phyloP scores from a whole-genome alignment of 2,113 vertebrate genomes.

The Scolopax mira region DNA sequence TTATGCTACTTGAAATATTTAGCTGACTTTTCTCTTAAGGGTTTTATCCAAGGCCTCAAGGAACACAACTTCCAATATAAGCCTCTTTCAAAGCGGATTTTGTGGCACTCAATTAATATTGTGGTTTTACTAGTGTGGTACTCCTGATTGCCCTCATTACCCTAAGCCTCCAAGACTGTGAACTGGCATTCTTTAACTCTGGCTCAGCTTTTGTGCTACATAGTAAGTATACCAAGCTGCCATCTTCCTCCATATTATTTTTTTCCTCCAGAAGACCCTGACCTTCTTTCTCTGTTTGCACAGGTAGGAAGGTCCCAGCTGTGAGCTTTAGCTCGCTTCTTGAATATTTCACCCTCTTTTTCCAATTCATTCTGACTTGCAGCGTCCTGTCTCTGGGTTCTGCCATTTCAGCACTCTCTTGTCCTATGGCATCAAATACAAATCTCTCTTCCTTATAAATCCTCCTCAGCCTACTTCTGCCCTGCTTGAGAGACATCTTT shows the following conservation, averaged over 20 bases:
- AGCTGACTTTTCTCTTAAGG: neutral
- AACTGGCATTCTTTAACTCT: neutral
- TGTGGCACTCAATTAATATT: neutral
- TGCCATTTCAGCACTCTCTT: neutral
- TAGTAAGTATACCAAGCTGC: neutral
- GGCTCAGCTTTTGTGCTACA: neutral
- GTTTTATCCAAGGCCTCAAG: neutral
- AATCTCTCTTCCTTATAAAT: neutral
- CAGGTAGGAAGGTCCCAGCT: neutral
- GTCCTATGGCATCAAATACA: neutral
- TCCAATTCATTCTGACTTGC: neutral
- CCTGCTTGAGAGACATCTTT: neutral
- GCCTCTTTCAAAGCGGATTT: neutral
- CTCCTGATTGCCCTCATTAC: neutral
- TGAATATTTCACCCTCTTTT: neutral
- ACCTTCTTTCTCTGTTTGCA: neutral
- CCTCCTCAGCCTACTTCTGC: neutral
- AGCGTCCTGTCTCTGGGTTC: rapidly evolving
- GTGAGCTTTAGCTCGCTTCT: neutral
- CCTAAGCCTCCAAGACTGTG: neutral
- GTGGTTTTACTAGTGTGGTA: neutral
- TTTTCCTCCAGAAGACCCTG: neutral
- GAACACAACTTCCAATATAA: neutral
- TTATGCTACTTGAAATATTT: neutral
- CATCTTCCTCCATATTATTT: neutral